Base-by-base conservation (phyloP, 2,888 invertebrate species). In the Sinodicranocentrus sp. region DNA sequence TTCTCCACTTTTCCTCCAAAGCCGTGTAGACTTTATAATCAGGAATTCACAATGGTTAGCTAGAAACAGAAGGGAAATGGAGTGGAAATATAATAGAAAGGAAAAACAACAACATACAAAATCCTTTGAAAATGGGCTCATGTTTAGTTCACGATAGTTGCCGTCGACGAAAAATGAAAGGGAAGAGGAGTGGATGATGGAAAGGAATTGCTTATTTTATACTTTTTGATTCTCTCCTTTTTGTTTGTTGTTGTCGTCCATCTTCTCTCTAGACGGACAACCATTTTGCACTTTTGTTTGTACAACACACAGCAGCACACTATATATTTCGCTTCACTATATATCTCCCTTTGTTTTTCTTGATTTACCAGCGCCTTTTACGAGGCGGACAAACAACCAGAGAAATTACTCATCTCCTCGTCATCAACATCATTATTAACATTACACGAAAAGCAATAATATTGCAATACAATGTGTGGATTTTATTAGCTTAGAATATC, bases 271-370 rank as follows among this genome's bases (percentile, higher is more conserved):
- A 8, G 43, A 33, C 39, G 19, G 21, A 72, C 33, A 59, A 72
- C 39, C 54, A 43, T 72, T 72, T 72, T 43, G 57, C 57, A 72
- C 39, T 52, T 52, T 68, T 59, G 72, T 72, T 72, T 72, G 72
- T 28, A 71, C 39, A 71, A 57, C 19, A 52, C n/a, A n/a, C n/a
- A n/a, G n/a, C n/a, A 48, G 48, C 2, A 33, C 3, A 33, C 10
- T 6, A 33, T 33, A 33, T 33, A 33, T 6, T 33, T n/a, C n/a
- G 33, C 33, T 33, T 33, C n/a, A 33, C 33, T 10, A 33, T 33
- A 33, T 33, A 33, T 33, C 3, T 33, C 10, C 3, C n/a, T 48
- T 48, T 48, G 48, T 48, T 26, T 23, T 25, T 25, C 26, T 59
- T 59, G 59, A 25, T 25, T 23, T 25, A n/a, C 15, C n/a, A 48